Percentiles rank a stretch among this genome's conserved stretches.
Conservation (phyloP, 1,140 invertebrate genomes). For the Penaeus vannamei region DNA sequence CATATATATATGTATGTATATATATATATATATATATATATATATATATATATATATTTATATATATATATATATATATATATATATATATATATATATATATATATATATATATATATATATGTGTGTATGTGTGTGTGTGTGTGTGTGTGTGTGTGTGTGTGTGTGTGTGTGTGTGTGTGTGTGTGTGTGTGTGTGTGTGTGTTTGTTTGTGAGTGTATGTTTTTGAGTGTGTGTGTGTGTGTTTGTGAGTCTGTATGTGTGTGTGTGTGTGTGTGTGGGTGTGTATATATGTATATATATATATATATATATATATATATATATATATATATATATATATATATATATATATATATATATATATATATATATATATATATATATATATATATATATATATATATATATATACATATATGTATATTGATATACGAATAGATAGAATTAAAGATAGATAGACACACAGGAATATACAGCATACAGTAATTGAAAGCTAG, state of each 20-base stretch:
- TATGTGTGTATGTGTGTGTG: background rate
- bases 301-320: background rate
- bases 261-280: background rate
- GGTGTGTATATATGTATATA: background rate
- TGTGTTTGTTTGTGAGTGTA: background rate
- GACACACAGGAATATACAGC: background rate
- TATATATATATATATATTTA: constrained; percentile 10
- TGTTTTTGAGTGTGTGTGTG: background rate
- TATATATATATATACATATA: constrained; percentile 33
- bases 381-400: constrained; percentile 33
- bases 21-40: constrained; percentile 13
- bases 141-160: background rate
- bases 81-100: constrained; percentile 28
- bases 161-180: background rate
- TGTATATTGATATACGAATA: background rate
- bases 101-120: background rate
- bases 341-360: constrained; percentile 29
- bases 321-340: background rate
- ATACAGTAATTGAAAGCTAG: background rate
- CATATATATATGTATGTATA: constrained; percentile 1
- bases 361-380: constrained; percentile 28
- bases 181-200: background rate
- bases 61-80: constrained; percentile 28
- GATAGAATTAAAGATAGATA: background rate
- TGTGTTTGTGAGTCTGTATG: background rate